Base-by-base conservation (phyloP, 1,140 invertebrate species). In the Palaemon carinicauda region DNA sequence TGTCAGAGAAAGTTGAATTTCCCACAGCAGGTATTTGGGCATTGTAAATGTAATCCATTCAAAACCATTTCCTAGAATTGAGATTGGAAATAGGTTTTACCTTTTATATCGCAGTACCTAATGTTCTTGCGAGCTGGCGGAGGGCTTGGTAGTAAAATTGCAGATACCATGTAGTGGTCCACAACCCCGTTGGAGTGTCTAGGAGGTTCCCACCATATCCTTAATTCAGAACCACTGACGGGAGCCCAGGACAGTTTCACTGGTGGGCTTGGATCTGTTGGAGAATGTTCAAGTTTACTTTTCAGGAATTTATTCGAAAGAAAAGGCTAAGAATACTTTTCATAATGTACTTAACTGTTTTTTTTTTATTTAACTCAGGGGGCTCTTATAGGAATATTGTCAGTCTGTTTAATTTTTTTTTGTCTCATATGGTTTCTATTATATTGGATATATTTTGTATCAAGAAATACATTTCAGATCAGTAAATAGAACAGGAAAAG, bases 141-240 rank as follows among this genome's bases (percentile, higher is more conserved):
- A 12, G 54, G 17, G 19, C 54, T 54, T 50, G 15, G 74, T 1
- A 65, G 51, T 52, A 51, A 19, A 27, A 56, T 69, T 15, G 54
- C 82, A 31, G 75, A 52, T 31, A 84, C 54, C 56, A 83, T 10
- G 53, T 88, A 88, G 51, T 88, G 80, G 21, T 80, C 27, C 14
- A 88, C 51, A 2, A 69, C 14, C 5, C 80, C 87, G 50, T 88
- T 74, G 14, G 80, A 80, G 31, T 12, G 15, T 21, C 12, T 27
- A 50, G 87, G 87, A 14, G 87, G 80, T 19, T 54, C 29, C 87
- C 87, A 88, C 51, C 54, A 65, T 21, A 88, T 73, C 29, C 83
- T 54, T 17, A 88, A 24, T 29, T 65, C 53, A n/a, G 80, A 85
- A 9, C 21, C 17, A 41, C 54, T 50, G 7, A 15, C 21, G 79